Percentiles rank a stretch among this genome's conserved stretches.
These are phyloP conservation scores for Mus spretus DNA, from an alignment of 2,797 vertebrate genomes.

Conservation along the genomic window DNA sequence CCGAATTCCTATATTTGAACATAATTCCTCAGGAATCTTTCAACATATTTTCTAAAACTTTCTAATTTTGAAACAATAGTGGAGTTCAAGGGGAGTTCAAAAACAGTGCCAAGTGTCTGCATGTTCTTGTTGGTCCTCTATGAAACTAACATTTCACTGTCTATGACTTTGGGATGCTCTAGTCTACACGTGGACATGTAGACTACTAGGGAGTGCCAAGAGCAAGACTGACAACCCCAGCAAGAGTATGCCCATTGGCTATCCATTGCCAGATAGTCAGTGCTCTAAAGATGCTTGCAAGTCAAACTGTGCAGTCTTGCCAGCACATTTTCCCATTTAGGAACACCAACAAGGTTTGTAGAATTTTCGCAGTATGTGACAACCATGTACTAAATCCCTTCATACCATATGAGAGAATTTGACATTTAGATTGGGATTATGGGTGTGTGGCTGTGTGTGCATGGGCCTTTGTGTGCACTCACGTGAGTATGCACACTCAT, in stretches of 20 bases:
- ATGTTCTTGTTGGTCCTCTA: neutral
- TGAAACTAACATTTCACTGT: neutral
- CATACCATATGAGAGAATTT: neutral
- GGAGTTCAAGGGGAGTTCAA: neutral
- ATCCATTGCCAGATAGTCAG: neutral
- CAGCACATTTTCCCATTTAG: too few relatives aligned
- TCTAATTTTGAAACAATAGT: neutral
- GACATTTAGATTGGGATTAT: neutral
- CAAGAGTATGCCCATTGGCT: too few relatives aligned
- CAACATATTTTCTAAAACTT: neutral
- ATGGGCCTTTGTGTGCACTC: neutral
- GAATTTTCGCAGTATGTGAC: neutral
- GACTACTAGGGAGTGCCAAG: neutral
- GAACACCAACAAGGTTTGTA: neutral
- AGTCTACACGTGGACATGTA: neutral
- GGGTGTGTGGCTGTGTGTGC: neutral
- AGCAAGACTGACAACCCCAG: rapidly evolving
- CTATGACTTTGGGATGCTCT: too few relatives aligned
- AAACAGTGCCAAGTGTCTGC: too few relatives aligned
- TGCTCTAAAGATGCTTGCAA: neutral
- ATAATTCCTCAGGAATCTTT: neutral
- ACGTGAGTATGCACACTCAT: neutral
- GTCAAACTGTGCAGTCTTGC: too few relatives aligned
- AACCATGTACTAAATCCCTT: neutral
- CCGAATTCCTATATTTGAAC: neutral